A percentile compares a stretch with the other conserved stretches of the same genome.
Evolutionary conservation across 2,888 invertebrate species (phyloP).

Genomic region (Dastarcus helophoroides): DNA sequence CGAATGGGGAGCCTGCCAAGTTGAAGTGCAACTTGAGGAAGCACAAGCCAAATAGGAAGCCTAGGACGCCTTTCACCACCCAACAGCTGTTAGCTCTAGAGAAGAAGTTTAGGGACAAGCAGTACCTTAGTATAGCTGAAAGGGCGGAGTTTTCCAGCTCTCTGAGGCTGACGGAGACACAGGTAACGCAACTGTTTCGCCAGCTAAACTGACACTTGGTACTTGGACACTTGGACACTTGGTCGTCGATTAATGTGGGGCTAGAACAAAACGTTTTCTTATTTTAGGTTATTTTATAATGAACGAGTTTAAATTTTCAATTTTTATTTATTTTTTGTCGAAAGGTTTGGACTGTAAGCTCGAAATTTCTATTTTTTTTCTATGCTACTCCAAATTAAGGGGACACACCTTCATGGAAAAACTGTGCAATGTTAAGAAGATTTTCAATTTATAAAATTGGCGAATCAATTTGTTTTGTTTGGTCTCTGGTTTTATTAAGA

Average conservation of each 20-base stretch:
- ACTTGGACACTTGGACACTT: conserved; percentile 9
- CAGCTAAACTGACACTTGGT: conserved; percentile 5
- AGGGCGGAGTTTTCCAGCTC: conserved; percentile 95
- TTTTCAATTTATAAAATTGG: too few relatives aligned
- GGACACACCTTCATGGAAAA: too few relatives aligned
- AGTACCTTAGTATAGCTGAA: conserved; percentile 95
- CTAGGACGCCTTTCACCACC: conserved; percentile 96
- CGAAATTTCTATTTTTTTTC: too few relatives aligned
- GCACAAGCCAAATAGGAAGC: conserved; percentile 97
- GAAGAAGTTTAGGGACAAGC: conserved; percentile 93
- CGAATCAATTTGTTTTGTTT: too few relatives aligned
- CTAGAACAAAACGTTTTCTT: too few relatives aligned
- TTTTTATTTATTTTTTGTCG: too few relatives aligned
- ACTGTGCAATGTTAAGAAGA: too few relatives aligned
- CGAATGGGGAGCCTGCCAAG: conserved; percentile 70
- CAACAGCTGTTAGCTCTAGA: conserved; percentile 90
- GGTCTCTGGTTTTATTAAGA: too few relatives aligned
- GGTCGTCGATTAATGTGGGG: conserved; percentile 7
- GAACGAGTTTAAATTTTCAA: too few relatives aligned
- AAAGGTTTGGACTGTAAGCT: too few relatives aligned
- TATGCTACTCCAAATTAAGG: too few relatives aligned
- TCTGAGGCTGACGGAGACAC: conserved; percentile 82
- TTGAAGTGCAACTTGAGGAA: conserved; percentile 85
- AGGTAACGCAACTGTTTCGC: conserved; percentile 52
- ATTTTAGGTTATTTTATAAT: too few relatives aligned